Conservation (phyloP, 2,797 vertebrate species). For the Eulemur albifrons region DNA sequence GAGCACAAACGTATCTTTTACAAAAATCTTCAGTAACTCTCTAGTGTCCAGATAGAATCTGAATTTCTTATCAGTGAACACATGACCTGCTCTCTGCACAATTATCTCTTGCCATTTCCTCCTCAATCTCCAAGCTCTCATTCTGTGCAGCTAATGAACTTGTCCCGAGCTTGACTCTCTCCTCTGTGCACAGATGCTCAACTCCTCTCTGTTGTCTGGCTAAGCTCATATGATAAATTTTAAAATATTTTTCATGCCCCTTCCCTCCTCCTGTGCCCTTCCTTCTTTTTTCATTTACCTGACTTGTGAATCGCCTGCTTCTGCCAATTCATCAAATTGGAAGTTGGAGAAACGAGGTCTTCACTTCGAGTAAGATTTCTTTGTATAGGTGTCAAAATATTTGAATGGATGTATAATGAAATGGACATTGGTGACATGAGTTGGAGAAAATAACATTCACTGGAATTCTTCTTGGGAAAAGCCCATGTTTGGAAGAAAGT, state of each 20-base stretch:
- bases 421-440: not conserved
- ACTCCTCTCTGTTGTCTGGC: not conserved
- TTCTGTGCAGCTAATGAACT: not conserved
- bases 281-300: not conserved
- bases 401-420: not conserved
- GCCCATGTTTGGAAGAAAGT: not conserved
- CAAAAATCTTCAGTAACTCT: not conserved
- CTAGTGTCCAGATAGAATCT: not conserved
- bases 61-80: not conserved
- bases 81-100: fast-evolving
- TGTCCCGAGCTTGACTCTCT: not conserved
- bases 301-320: not conserved
- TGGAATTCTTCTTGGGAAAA: not conserved
- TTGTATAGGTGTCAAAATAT: not conserved
- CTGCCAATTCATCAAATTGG: not conserved
- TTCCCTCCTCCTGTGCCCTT: not conserved
- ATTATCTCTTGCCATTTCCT: not conserved
- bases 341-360: not conserved
- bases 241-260: not conserved
- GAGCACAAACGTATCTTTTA: not conserved
- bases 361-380: not conserved
- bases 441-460: not conserved
- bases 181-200: not conserved
- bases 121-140: not conserved
- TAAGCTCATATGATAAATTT: not conserved